phyloP scores from a whole-genome alignment of 1,140 invertebrate genomes.

The Anthonomus grandis region DNA sequence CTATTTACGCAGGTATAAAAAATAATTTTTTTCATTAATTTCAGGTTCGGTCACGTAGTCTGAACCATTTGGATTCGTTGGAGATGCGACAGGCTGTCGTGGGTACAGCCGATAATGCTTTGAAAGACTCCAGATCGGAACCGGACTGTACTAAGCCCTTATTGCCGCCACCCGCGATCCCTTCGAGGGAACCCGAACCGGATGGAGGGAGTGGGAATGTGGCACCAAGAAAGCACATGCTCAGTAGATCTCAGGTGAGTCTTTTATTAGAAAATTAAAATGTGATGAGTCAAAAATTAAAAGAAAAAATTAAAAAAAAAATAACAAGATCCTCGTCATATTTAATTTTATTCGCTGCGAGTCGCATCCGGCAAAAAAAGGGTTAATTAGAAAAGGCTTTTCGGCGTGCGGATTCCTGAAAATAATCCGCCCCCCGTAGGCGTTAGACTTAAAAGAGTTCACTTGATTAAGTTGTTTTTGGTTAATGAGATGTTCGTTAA shows the following conservation, averaged over 20 bases:
- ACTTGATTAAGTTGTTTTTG: too few species aligned
- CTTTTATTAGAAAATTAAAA: not conserved
- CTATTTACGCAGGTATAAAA: not conserved
- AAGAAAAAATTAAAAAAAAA: too few species aligned
- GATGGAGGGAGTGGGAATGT: conserved; percentile 22
- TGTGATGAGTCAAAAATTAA: too few species aligned
- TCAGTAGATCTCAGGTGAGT: conserved; percentile 59
- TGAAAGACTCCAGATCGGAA: conserved; percentile 50
- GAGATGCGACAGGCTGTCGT: conserved; percentile 56
- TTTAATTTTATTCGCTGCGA: too few species aligned
- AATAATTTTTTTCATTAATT: conserved; percentile 35
- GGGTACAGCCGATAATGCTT: conserved; percentile 28
- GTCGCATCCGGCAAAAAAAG: too few species aligned
- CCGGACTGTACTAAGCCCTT: conserved; percentile 45
- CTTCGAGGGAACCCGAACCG: conserved; percentile 27
- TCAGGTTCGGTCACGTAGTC: conserved; percentile 61
- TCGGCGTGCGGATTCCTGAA: too few species aligned
- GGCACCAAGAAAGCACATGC: conserved; percentile 51
- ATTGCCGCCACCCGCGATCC: conserved; percentile 31
- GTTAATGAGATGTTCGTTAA: too few species aligned
- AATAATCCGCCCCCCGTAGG: too few species aligned
- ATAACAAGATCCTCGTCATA: too few species aligned
- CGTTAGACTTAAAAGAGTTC: too few species aligned
- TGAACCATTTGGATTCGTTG: conserved; percentile 61
- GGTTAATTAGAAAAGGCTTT: too few species aligned